Evolutionary conservation across 2,113 vertebrate genomes (phyloP).

Genomic region (Nerophis lumbriciformis): DNA sequence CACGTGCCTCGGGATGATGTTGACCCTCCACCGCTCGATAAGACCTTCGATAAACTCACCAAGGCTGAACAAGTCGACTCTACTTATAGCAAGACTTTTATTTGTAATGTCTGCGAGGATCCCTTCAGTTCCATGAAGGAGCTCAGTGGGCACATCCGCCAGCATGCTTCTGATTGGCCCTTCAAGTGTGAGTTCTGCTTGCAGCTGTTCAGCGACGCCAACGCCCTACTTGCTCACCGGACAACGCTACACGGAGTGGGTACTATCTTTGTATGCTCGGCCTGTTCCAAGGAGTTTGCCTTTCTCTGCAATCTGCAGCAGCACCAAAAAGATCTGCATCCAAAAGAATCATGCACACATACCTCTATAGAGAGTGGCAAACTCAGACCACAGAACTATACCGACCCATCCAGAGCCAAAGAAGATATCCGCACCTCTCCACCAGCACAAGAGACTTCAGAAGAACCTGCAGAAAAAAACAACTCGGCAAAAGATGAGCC

Average conservation of each 20-base stretch:
- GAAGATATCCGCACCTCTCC: slow-evolving; percentile 53
- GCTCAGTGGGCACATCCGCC: slow-evolving; percentile 83
- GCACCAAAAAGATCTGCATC: slow-evolving; percentile 93
- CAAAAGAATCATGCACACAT: slow-evolving; percentile 83
- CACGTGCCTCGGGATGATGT: slow-evolving; percentile 7
- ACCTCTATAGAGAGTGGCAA: slow-evolving; percentile 87
- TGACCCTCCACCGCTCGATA: slow-evolving; percentile 27
- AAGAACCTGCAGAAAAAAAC: slow-evolving; percentile 32
- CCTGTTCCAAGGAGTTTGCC: slow-evolving; percentile 96
- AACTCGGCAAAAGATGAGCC: slow-evolving; percentile 44
- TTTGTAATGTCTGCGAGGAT: slow-evolving; percentile 93
- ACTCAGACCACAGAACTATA: slow-evolving; percentile 94
- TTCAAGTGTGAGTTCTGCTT: slow-evolving; percentile 99
- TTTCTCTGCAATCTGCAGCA: slow-evolving; percentile 96
- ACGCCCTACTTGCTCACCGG: slow-evolving; percentile 83
- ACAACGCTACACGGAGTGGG: slow-evolving; percentile 90
- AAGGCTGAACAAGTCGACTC: slow-evolving; percentile 53
- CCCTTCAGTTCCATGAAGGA: slow-evolving; percentile 94
- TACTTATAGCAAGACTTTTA: slow-evolving; percentile 84
- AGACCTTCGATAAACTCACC: slow-evolving; percentile 26
- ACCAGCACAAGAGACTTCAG: slow-evolving; percentile 33
- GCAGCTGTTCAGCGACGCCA: slow-evolving; percentile 84
- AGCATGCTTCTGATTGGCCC: slow-evolving; percentile 89
- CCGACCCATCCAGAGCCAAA: slow-evolving; percentile 77
- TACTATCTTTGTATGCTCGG: slow-evolving; percentile 87